Percentiles rank a stretch among this genome's conserved stretches.
Conservation (phyloP, 2,113 vertebrate genomes). For the Pampusana beccarii region DNA sequence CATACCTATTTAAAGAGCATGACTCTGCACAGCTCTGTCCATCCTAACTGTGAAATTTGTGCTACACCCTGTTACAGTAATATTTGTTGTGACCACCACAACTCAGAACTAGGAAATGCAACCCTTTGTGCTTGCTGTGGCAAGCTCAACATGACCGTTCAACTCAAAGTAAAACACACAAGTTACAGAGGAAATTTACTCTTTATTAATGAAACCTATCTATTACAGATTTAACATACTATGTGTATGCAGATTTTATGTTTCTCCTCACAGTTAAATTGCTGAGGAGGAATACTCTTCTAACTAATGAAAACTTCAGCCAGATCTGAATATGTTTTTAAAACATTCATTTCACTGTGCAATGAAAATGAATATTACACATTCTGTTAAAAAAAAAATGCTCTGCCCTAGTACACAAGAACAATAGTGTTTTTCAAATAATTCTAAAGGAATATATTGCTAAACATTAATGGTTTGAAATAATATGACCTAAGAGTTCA, state of each 20-base stretch:
- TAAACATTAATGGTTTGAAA: not conserved
- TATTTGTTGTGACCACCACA: not conserved
- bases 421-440: not conserved
- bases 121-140: not conserved
- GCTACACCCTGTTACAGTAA: not conserved
- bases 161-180: not conserved
- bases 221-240: not conserved
- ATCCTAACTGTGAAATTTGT: not conserved
- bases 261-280: not conserved
- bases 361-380: not conserved
- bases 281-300: not conserved
- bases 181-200: fast-evolving
- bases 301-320: not conserved
- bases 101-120: not conserved
- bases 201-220: not conserved
- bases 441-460: not conserved
- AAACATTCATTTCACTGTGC: not conserved
- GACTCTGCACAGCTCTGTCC: not conserved
- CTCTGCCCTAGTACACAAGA: not conserved
- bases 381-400: not conserved
- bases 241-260: fast-evolving
- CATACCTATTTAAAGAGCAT: not conserved
- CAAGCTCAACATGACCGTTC: not conserved
- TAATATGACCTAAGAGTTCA: not conserved
- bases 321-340: not conserved